Evolutionary conservation across 2,113 vertebrate genomes (phyloP), one percentile per base, ranked within the genome.

Genomic region (Mormyrus iriodes): DNA sequence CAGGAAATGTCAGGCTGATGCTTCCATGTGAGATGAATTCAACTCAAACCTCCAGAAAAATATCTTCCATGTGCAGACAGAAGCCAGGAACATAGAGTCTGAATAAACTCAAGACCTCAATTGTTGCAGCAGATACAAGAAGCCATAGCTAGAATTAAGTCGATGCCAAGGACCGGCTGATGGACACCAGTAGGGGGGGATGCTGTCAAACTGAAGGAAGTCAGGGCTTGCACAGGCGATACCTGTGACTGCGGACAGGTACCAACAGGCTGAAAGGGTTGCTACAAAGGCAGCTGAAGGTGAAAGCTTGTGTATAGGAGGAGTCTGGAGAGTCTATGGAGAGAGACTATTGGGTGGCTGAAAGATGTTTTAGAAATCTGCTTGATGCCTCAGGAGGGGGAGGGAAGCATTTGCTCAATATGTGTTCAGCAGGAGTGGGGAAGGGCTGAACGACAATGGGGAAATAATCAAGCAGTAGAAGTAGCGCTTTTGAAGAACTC

Each of bases 41-140:
- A 69, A 69, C 27, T 69, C 61, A 69, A 31, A 69, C 61, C 61
- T 31, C n/a, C 61, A 69, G 61, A 69, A 69, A 69, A 31, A 69
- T 69, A 69, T 69, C n/a, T 69, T 69, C 61, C 61, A 69, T 69
- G 61, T 69, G 61, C 61, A 31, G 27, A 69, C 61, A 69, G 61
- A 69, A 69, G 61, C 61, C 61, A 69, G 61, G 61, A 69, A 69
- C 61, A 69, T n/a, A 69, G 61, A 65, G n/a, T 69, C 61, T 69
- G 61, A 69, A 69, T 69, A 69, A 69, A 69, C 61, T 69, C n/a
- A 69, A 69, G 27, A 69, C 61, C 27, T 69, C 27, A 69, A 69
- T 69, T 69, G 61, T 69, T 69, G 27, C 61, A 69, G 61, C 61
- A 69, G 27, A 69, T 31, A 31, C 61, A 69, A 69, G 27, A 10